Base-by-base conservation (phyloP, 1,140 invertebrate genomes). In the Dinothrombium tinctorium region DNA sequence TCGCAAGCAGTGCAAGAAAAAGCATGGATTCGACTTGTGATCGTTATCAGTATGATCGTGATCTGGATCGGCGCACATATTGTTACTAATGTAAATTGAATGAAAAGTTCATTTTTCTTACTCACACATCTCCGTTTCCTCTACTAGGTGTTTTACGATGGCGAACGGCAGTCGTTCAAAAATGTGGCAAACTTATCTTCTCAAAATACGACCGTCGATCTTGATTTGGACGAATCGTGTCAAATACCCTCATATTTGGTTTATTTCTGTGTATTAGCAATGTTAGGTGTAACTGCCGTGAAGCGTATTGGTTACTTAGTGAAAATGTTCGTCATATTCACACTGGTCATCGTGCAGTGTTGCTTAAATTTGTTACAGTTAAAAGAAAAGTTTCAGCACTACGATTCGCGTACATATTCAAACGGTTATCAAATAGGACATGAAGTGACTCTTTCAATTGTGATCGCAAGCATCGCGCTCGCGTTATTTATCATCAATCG, bases 271-370 rank as follows among this genome's bases (percentile, higher is more conserved):
- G 67, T 76, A n/a, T 55, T 79, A 21, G 68, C 71, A 25, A 54
- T 79, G 22, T 60, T 78, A 26, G 72, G 69, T 1, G 65, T 73
- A 14, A 69, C 75, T 4, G 66, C 78, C 47, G 68, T 77, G 37
- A 69, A 72, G 0, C 74, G 77, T 46, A 59, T 77, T 15, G 70
- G 71, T 42, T 73, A 77, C 56, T 53, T 76, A 12, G 62, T 66
- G 47, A 79, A 78, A 55, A 64, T 69, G 9, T 51, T 65, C 4
- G 51, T 78, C 17, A 68, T 78, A 53, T 48, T 70, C 14, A 36
- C 65, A 0, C 62, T 77, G 4, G 61, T 69, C 1, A 59, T 60
- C 35, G 51, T 63, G 0, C 73, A 77, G 48, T 70, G 69, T 47
- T 51, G 58, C 31, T 58, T 74, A 35, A 76, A 76, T 53, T 57